Conservation (phyloP, 2,888 invertebrate species). For the Glaucopsyche alexis region DNA sequence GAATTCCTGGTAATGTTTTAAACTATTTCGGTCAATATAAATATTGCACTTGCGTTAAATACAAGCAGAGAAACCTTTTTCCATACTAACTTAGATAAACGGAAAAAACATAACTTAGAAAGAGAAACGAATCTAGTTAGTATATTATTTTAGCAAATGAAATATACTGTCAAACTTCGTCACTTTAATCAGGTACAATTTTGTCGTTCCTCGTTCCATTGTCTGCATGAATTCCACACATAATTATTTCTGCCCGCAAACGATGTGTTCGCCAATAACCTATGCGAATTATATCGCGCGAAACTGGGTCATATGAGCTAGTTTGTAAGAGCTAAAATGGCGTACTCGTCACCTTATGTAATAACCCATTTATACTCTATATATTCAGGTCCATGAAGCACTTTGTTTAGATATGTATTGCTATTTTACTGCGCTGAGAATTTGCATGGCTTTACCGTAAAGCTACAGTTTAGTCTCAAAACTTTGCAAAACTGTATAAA, state of each 20-base stretch:
- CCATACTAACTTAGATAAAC: too few relatives aligned
- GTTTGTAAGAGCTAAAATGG: constrained; percentile 28
- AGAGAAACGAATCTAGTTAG: too few relatives aligned
- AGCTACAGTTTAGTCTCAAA: not conserved
- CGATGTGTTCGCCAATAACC: constrained; percentile 58
- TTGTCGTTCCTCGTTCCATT: constrained; percentile 44
- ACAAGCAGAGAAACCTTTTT: too few relatives aligned
- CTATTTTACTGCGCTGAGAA: constrained; percentile 4
- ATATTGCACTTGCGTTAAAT: too few relatives aligned
- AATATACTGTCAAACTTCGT: not conserved
- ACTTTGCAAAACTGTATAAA: not conserved
- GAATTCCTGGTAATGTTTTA: too few relatives aligned
- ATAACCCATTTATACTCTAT: constrained; percentile 28
- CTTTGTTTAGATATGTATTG: constrained; percentile 26
- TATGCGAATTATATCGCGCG: constrained; percentile 59
- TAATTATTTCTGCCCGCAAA: constrained; percentile 71
- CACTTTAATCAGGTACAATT: constrained; percentile 34
- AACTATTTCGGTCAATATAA: too few relatives aligned
- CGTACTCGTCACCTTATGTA: constrained; percentile 29
- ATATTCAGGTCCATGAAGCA: constrained; percentile 21
- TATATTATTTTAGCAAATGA: too few relatives aligned
- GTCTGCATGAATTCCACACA: constrained; percentile 69
- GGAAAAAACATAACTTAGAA: too few relatives aligned
- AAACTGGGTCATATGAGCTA: constrained; percentile 51
- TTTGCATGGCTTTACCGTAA: not conserved